A percentile compares a stretch with the other conserved stretches of the same genome.
phyloP scores from a whole-genome alignment of 2,888 invertebrate species.

The Lasioglossum morio region DNA sequence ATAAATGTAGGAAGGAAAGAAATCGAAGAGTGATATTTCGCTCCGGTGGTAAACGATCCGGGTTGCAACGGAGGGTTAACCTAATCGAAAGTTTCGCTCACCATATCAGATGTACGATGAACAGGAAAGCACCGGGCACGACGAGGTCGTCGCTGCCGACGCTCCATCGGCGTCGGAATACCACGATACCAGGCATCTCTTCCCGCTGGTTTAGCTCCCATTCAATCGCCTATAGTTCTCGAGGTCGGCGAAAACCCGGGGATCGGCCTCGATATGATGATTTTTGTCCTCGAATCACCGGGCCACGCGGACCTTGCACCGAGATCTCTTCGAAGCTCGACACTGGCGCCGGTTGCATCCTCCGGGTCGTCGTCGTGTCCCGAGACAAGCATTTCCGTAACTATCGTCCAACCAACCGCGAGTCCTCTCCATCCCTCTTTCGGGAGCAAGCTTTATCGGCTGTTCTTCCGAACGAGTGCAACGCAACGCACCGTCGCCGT shows the following conservation, averaged over 20 bases:
- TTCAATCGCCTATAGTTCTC: constrained; percentile 48
- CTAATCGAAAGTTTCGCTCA: constrained; percentile 84
- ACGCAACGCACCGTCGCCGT: constrained; percentile 16
- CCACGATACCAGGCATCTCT: constrained; percentile 93
- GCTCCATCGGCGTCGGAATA: constrained; percentile 94
- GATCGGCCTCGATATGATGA: constrained; percentile 9
- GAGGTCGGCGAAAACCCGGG: constrained; percentile 5
- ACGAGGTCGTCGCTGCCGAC: constrained; percentile 95
- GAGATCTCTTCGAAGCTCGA: constrained; percentile 37
- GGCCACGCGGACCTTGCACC: constrained; percentile 35
- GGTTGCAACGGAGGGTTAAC: constrained; percentile 1
- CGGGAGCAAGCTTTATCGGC: not conserved
- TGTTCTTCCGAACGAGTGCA: not conserved
- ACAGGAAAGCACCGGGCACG: constrained; percentile 92
- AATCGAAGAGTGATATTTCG: not conserved
- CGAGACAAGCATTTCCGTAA: constrained; percentile 51
- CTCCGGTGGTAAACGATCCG: constrained; percentile 29
- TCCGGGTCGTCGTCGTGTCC: constrained; percentile 53
- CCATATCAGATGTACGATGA: constrained; percentile 92
- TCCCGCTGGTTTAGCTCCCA: constrained; percentile 50
- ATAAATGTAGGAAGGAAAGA: not conserved
- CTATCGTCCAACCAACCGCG: constrained; percentile 17
- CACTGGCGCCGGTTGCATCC: constrained; percentile 38
- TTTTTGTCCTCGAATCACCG: constrained; percentile 51
- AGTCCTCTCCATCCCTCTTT: constrained; percentile 48